These are phyloP conservation scores for Nymphalis c-album DNA, from an alignment of 2,888 invertebrate genomes.

Conservation along the genomic window DNA sequence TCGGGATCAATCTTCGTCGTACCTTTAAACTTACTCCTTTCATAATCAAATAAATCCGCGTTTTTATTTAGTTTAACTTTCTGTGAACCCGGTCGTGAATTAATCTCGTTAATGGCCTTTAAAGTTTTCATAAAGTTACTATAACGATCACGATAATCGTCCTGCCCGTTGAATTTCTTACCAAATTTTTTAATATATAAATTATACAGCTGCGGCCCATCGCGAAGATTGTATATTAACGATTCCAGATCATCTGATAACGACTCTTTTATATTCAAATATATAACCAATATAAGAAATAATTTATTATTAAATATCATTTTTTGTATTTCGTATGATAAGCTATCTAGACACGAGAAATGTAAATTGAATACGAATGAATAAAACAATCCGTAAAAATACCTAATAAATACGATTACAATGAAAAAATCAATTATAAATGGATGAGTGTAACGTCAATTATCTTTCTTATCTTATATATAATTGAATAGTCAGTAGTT, in stretches of 20 bases:
- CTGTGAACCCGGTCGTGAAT: slow-evolving; percentile 41
- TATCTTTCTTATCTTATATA: not conserved
- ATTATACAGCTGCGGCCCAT: slow-evolving; percentile 39
- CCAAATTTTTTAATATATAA: slow-evolving; percentile 43
- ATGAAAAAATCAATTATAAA: not conserved
- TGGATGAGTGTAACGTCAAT: not conserved
- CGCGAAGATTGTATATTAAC: slow-evolving; percentile 38
- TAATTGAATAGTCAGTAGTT: no score
- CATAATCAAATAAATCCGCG: slow-evolving; percentile 54
- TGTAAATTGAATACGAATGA: no score
- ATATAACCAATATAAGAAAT: not conserved
- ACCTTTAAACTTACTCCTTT: slow-evolving; percentile 36
- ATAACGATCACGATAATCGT: slow-evolving; percentile 53
- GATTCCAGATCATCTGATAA: slow-evolving; percentile 21
- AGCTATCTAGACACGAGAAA: not conserved
- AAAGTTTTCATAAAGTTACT: slow-evolving; percentile 55
- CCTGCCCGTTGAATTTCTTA: slow-evolving; percentile 46
- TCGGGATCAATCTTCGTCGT: slow-evolving; percentile 48
- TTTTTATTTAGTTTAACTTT: slow-evolving; percentile 55
- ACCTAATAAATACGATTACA: no score
- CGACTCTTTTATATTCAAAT: not conserved
- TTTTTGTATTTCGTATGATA: not conserved
- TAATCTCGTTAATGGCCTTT: slow-evolving; percentile 53
- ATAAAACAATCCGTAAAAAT: not conserved
- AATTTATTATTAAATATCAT: not conserved